Conservation (phyloP, 1,140 invertebrate genomes). For the Drosophila takahashii region DNA sequence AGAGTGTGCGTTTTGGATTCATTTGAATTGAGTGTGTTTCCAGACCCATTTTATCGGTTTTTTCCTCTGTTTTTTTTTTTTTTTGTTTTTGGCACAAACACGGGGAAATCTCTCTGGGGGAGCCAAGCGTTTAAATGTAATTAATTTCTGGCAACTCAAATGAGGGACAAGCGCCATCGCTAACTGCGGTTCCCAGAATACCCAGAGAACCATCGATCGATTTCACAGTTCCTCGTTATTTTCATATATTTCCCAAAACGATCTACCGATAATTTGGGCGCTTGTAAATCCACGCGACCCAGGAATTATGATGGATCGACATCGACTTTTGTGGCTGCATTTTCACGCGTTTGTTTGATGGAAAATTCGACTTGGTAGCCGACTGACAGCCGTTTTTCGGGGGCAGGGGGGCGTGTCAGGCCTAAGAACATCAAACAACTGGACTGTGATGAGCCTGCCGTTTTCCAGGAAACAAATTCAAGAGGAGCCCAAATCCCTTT, state of each 20-base stretch:
- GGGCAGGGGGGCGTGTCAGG: conserved; percentile 48
- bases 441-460: conserved; percentile 29
- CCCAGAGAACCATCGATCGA: conserved; percentile 58
- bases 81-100: conserved; percentile 65
- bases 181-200: conserved; percentile 45
- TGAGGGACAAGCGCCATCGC: conserved; percentile 9
- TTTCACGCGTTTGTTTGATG: conserved; percentile 68
- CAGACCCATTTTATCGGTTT: conserved; percentile 29
- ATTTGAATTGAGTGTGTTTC: conserved; percentile 60
- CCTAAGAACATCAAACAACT: conserved; percentile 58
- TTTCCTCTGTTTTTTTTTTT: conserved; percentile 18
- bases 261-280: conserved; percentile 71
- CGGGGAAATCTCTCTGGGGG: conserved; percentile 48
- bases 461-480: conserved; percentile 61
- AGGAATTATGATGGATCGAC: conserved; percentile 78
- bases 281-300: conserved; percentile 79
- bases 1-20: conserved; percentile 64
- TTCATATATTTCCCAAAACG: conserved; percentile 42
- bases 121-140: conserved; percentile 63
- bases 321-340: conserved; percentile 51
- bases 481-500: conserved; percentile 54
- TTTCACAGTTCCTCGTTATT: conserved; percentile 65
- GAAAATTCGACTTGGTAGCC: conserved; percentile 52
- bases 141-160: conserved; percentile 63
- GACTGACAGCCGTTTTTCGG: conserved; percentile 65